Evolutionary conservation across 2,113 vertebrate species (phyloP), one percentile per base, ranked within the genome.

Genomic region (Scytalopus superciliaris): DNA sequence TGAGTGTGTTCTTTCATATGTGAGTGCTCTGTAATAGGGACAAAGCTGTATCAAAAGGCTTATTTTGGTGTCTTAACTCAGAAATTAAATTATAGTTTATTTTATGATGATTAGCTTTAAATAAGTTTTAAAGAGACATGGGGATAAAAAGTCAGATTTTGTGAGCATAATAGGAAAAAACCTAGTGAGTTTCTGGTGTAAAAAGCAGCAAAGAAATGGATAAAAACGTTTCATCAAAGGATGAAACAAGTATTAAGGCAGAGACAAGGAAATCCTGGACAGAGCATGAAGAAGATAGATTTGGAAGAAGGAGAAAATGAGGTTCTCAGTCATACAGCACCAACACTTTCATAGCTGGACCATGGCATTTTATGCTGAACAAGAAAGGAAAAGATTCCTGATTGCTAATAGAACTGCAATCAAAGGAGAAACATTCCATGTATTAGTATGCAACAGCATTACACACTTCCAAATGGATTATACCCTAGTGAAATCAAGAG

Each of bases 401-500:
- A 77, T 90, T 86, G 47, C 70, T 53, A 6, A 27, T 27, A 74
- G 42, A 92, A n/a, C 44, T 23, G 68, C 68, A 88, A 84, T 92
- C 90, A 92, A 52, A 84, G 35, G 44, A 64, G 70, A 90, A 93
- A 28, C 47, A 25, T 80, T 63, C 76, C 59, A 21, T 78, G 9
- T 21, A 64, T 96, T 78, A 87, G 60, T 66, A 93, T 92, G 73
- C 90, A 75, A 10, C 50, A 90, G 68, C 69, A 50, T 44, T 56
- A 0, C 33, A 19, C 12, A 10, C 76, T 90, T 95, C 76, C 2
- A 3, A 87, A 52, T 60, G 49, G 89, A 24, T 92, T 78, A 78
- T 35, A 80, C 63, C 70, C 69, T 56, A 35, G 74, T 84, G 69
- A 94, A 95, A 96, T 96, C 76, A 94, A 87, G 90, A 84, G 66